phyloP scores from a whole-genome alignment of 2,797 vertebrate species.

The Borostomias antarcticus region DNA sequence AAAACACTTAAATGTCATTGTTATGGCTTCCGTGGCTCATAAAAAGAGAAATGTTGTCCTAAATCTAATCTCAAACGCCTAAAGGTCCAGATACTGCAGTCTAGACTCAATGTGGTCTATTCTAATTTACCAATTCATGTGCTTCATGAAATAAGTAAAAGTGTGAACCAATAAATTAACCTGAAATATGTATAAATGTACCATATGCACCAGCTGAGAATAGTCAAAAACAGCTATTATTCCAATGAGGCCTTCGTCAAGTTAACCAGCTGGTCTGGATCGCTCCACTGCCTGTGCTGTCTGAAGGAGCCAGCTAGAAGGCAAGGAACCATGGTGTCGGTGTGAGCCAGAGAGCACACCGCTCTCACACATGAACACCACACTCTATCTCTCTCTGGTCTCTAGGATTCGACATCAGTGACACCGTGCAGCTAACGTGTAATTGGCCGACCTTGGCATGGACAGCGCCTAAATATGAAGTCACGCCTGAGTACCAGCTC shows the following conservation, averaged over 20 bases:
- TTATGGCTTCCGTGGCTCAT: no score
- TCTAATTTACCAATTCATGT: background rate
- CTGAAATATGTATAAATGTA: constrained; percentile 42
- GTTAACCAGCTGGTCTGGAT: constrained; percentile 70
- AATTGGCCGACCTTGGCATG: background rate
- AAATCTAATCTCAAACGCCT: no score
- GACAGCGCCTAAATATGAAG: background rate
- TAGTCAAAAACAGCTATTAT: constrained; percentile 51
- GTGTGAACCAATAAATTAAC: background rate
- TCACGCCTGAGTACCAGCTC: no score
- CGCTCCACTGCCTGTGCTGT: constrained; percentile 36
- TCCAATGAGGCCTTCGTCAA: constrained; percentile 60
- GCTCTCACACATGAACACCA: constrained; percentile 33
- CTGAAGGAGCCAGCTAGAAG: constrained; percentile 37
- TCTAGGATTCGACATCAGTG: no score
- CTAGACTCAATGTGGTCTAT: background rate
- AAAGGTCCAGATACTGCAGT: background rate
- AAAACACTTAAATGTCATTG: no score
- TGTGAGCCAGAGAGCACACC: no score
- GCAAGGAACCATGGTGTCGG: constrained; percentile 47
- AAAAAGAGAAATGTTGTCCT: no score
- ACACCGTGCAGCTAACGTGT: background rate
- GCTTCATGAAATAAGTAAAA: background rate
- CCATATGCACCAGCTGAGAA: constrained; percentile 56
- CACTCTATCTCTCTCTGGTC: constrained; percentile 39